Base-by-base conservation (phyloP, 2,113 vertebrate species). In the Abramis brama region DNA sequence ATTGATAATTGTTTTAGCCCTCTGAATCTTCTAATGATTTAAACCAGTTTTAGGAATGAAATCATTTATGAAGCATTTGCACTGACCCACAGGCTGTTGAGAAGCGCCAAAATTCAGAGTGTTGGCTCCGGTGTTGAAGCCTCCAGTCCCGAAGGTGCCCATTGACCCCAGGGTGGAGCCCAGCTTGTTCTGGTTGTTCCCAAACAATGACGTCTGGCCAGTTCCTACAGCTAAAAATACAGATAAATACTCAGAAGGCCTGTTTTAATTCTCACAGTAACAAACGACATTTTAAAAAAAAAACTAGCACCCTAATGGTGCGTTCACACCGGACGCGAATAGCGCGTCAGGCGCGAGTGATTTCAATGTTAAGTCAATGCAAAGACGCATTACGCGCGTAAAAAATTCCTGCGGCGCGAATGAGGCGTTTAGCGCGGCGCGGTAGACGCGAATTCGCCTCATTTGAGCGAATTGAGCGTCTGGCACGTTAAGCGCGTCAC, bases 51-150 rank as follows among this genome's bases (percentile, higher is more conserved):
- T 12, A 9, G 43, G 25, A 19, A 47, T n/a, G 0, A 52, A 59
- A 17, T 7, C 15, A 66, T 73, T 71, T 43, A 39, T 62, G 3
- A 50, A 23, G 66, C 39, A 25, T 50, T 27, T 13, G 36, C 8
- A 78, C 96, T 96, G 90, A 99, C 98, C 97, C 0, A 98, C 94
- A n/a, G 97, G 95, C 30, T 96, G 97, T 90, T 98, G 97, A 0
- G 96, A 91, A 1, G 96, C 94, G 45, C 97, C 97, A 0, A 99
- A 99, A 76, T 97, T 97, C 90, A 98, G 91, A 0, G 92, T 90
- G 1, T 92, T 93, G 6, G 95, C 88, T 9, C 96, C 96, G 0
- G 95, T 94, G 90, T 94, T 99, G 91, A 99, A 99, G 9, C 94
- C 96, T 0, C 95, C 81, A 0, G 93, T 71, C 55, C 97, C 97